Conservation (phyloP, 2,797 vertebrate species). For the Prunella strophiata region DNA sequence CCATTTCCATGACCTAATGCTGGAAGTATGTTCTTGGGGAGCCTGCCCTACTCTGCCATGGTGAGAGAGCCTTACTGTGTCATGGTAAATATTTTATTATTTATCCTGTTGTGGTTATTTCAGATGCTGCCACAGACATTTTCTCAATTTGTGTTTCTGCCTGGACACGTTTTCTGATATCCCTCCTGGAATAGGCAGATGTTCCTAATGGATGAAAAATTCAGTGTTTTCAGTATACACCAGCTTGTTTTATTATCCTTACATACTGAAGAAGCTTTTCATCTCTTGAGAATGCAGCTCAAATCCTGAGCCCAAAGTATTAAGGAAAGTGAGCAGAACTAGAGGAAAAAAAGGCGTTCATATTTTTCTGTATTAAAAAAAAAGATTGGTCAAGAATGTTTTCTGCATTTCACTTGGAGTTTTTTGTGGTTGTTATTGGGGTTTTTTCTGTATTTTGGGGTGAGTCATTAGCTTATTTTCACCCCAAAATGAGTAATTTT, state of each 20-base stretch:
- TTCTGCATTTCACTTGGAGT: neutral
- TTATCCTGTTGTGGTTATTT: conserved; percentile 53
- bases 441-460: neutral
- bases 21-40: conserved; percentile 36
- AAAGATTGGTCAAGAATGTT: neutral
- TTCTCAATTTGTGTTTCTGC: conserved; percentile 45
- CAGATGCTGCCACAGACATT: neutral
- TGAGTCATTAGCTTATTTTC: neutral
- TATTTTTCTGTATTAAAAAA: neutral
- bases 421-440: neutral
- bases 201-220: conserved; percentile 53
- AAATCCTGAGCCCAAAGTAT: neutral
- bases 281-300: neutral
- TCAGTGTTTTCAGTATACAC: neutral
- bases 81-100: conserved; percentile 56
- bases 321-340: neutral
- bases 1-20: conserved; percentile 48
- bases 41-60: conserved; percentile 1
- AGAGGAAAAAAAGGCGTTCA: accelerated
- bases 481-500: neutral
- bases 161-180: conserved; percentile 22
- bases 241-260: conserved; percentile 15
- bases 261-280: neutral
- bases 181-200: conserved; percentile 54
- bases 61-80: conserved; percentile 30